Base-by-base conservation (phyloP, 2,797 vertebrate genomes). In the Melanitta fusca region DNA sequence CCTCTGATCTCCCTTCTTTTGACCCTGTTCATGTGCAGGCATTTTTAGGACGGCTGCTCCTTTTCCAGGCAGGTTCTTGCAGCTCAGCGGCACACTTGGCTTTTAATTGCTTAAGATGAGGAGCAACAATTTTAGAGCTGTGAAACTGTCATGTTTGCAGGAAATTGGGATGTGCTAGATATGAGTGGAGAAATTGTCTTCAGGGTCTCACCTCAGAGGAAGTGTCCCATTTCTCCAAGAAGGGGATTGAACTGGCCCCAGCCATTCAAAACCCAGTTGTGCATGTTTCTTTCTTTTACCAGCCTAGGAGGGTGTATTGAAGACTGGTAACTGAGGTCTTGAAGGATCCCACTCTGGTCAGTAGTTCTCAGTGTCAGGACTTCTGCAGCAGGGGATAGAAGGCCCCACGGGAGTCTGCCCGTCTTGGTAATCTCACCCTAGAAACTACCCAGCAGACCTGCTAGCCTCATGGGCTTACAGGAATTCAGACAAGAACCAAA, bases 321-420 rank as follows among this genome's bases (percentile, higher is more conserved):
- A 18, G 7, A 15, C 20, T 61, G 32, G 28, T 27, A 38, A 61
- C n/a, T 0, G 0, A 66, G 43, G 43, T 32, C 34, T 39, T 65
- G 22, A 60, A 30, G 30, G n/a, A 3, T 7, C 60, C 9, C 32
- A 4, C 20, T 47, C n/a, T 56, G n/a, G 6, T 8, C n/a, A 22
- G 30, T 25, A 6, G 39, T 71, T 62, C 54, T 74, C 53, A 11
- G 43, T 32, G 22, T 5, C 45, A 47, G 45, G n/a, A 69, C 16
- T 49, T 36, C 64, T 16, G 10, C 43, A 45, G 64, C 19, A 18
- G 28, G 3, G 43, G 20, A 38, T 60, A 45, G 47, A 60, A 72
- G 11, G 11, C 25, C 34, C 10, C 8, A 10, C 28, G 25, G 14
- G 65, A 86, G 6, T 39, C 47, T 71, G 18, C 10, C 74, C 19